A percentile compares a stretch with the other conserved stretches of the same genome.
Evolutionary conservation across 2,113 vertebrate species (phyloP).

Genomic region (Eolophus roseicapilla): DNA sequence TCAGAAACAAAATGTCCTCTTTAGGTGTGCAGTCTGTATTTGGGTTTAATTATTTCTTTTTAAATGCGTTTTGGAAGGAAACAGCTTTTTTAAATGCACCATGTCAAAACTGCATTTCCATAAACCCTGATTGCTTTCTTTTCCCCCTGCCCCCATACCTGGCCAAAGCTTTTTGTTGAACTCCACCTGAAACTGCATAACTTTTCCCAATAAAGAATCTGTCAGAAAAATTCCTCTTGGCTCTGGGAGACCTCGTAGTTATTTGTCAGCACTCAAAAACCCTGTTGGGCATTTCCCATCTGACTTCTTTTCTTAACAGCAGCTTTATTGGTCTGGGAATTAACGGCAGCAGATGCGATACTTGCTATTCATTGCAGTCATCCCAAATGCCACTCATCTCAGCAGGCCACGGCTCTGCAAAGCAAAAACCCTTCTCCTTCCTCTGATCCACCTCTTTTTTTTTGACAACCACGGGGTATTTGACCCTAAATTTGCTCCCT

Average conservation of each 20-base stretch:
- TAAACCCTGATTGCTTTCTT: not conserved
- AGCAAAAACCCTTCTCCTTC: not conserved
- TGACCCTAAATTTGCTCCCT: not conserved
- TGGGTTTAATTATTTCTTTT: not conserved
- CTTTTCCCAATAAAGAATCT: slow-evolving; percentile 20
- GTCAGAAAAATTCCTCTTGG: slow-evolving; percentile 37
- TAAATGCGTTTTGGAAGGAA: not conserved
- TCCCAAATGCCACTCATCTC: slow-evolving; percentile 26
- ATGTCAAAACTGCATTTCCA: not conserved
- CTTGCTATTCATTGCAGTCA: slow-evolving; percentile 41
- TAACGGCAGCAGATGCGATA: not conserved
- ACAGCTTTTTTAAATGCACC: not conserved
- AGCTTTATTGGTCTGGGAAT: slow-evolving; percentile 57
- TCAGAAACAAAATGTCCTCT: slow-evolving; percentile 21
- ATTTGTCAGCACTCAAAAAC: slow-evolving; percentile 53
- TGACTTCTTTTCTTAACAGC: slow-evolving; percentile 53
- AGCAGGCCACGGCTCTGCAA: not conserved
- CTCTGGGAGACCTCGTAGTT: slow-evolving; percentile 16
- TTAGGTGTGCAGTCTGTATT: not conserved
- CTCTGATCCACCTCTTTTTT: not conserved
- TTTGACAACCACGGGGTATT: not conserved
- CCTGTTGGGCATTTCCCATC: slow-evolving; percentile 50
- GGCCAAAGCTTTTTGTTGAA: not conserved
- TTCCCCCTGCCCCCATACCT: not conserved
- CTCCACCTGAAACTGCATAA: not conserved